Evolutionary conservation across 1,140 invertebrate species (phyloP).

Genomic region (Brachionus rubens): DNA sequence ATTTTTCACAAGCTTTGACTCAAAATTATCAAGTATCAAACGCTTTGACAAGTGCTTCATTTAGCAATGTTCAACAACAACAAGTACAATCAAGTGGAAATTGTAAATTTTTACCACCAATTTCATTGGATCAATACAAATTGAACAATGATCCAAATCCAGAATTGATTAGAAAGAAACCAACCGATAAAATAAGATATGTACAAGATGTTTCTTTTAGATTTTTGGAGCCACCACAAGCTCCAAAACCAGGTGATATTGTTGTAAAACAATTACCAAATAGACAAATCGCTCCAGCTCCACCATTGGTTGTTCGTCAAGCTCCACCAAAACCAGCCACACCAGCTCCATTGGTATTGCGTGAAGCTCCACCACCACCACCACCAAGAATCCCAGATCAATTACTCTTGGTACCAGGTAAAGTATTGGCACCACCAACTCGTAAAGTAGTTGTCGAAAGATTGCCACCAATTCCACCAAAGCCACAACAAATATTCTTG

Average conservation of each 20-base stretch:
- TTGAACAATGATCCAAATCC: constrained; percentile 46
- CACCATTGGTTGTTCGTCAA: constrained; percentile 38
- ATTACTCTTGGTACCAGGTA: constrained; percentile 12
- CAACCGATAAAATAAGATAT: constrained; percentile 30
- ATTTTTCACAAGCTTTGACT: constrained; percentile 3
- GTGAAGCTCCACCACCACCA: constrained; percentile 36
- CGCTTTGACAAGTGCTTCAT: neutral
- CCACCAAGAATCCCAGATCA: constrained; percentile 1
- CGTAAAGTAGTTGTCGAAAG: constrained; percentile 41
- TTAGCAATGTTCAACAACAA: neutral
- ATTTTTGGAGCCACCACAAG: constrained; percentile 40
- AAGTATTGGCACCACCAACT: constrained; percentile 40
- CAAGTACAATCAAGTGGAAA: neutral
- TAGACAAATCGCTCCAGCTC: constrained; percentile 37
- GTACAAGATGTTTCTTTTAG: constrained; percentile 18
- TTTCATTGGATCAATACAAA: constrained; percentile 32
- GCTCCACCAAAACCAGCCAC: constrained; percentile 19
- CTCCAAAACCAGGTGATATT: constrained; percentile 30
- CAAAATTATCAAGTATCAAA: constrained; percentile 2
- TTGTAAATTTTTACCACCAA: constrained; percentile 33
- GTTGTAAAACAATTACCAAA: constrained; percentile 29
- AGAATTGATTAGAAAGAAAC: constrained; percentile 30
- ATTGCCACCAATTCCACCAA: constrained; percentile 33
- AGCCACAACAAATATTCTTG: constrained; percentile 36
- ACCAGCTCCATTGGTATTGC: constrained; percentile 25